Evolutionary conservation across 1,140 invertebrate species (phyloP), one percentile per base, ranked within the genome.

Genomic region (Drosophila repletoides): DNA sequence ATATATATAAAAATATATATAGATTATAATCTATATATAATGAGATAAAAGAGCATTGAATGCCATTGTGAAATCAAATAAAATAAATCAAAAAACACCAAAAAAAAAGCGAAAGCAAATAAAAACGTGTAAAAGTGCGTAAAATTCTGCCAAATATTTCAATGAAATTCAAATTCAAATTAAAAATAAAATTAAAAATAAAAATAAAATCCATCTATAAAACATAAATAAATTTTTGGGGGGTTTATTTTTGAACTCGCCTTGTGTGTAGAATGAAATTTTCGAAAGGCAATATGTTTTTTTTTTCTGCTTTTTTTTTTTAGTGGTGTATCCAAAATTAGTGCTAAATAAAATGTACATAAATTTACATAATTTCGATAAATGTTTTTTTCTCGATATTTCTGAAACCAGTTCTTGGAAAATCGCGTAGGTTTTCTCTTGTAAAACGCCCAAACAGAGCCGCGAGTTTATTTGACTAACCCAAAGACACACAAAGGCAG

Each of bases 391-490:
- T 31, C 24, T 52, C 31, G 0, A 28, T 26, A 53, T 38, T 41
- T 22, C 5, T 7, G 24, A 60, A 79, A 75, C 68, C 61, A 77
- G 69, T 72, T 59, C 5, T 34, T 26, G 43, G 33, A 65, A 69
- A 69, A 64, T 70, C 80, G 76, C 65, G 75, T 79, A 74, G 75
- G 75, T 41, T 52, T 70, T 64, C 40, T n/a, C n/a, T n/a, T n/a
- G 46, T 41, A 53, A 46, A 38, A 49, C 56, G 76, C 71, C 72
- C 61, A 76, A 56, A 43, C 49, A 28, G n/a, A 61, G 19, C 6
- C 17, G 10, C n/a, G 15, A 15, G 21, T 45, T 43, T 14, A 41
- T 15, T 43, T 61, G 51, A 43, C 21, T 70, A 74, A 72, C 40
- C 56, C 64, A 70, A 58, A 70, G 26, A 56, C 58, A 64, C 34